Evolutionary conservation across 2,113 vertebrate species (phyloP).

Genomic region (Sinocyclocheilus maitianheensis): DNA sequence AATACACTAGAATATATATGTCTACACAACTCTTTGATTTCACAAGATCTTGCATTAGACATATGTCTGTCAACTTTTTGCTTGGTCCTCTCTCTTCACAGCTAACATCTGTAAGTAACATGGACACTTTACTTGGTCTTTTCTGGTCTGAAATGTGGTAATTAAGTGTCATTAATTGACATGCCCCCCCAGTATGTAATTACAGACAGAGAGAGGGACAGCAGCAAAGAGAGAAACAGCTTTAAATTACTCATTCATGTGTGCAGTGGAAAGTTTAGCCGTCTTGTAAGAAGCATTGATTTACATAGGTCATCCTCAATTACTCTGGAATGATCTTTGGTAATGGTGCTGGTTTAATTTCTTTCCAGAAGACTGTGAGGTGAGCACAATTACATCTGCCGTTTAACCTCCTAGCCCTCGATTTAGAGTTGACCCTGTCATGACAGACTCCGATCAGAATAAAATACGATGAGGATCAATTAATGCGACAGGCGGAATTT

Average conservation of each 20-base stretch:
- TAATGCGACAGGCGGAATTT: not conserved
- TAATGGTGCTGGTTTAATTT: constrained; percentile 40
- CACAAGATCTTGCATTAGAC: not conserved
- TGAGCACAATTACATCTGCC: constrained; percentile 26
- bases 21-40: not conserved
- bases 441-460: constrained; percentile 7
- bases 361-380: constrained; percentile 4
- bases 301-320: constrained; percentile 45
- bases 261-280: constrained; percentile 25
- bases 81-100: not conserved
- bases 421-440: not conserved
- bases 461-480: constrained; percentile 6
- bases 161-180: constrained; percentile 46
- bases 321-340: constrained; percentile 45
- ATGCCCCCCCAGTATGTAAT: constrained; percentile 16
- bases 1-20: not conserved
- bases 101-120: not conserved
- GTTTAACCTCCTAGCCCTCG: constrained; percentile 17
- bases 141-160: constrained; percentile 39
- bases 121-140: constrained; percentile 36
- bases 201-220: constrained; percentile 32
- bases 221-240: constrained; percentile 16
- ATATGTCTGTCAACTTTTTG: not conserved
- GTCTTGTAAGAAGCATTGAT: constrained; percentile 14
- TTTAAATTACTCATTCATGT: constrained; percentile 37